phyloP scores from a whole-genome alignment of 2,113 vertebrate species.

The Vicugna pacos region DNA sequence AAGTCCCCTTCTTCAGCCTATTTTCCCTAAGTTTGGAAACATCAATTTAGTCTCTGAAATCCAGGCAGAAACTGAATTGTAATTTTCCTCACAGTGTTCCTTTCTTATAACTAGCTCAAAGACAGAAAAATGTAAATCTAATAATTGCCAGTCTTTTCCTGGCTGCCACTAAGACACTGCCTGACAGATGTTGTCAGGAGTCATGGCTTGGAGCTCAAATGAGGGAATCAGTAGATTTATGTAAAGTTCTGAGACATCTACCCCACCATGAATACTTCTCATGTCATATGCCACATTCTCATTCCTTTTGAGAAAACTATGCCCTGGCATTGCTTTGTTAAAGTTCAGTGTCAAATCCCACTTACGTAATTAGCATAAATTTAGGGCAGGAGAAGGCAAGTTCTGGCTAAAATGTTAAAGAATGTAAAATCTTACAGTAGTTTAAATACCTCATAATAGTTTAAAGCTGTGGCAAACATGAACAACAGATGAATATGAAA shows the following conservation, averaged over 20 bases:
- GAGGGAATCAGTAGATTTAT: neutral
- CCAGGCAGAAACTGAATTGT: neutral
- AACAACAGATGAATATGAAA: neutral
- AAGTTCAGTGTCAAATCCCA: neutral
- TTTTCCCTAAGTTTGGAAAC: neutral
- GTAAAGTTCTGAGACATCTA: neutral
- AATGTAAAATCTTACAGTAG: neutral
- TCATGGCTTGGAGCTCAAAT: neutral
- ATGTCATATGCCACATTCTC: neutral
- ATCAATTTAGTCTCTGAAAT: neutral
- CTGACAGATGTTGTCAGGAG: neutral
- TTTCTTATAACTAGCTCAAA: neutral
- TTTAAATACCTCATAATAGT: neutral
- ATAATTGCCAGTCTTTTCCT: neutral
- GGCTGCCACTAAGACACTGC: neutral
- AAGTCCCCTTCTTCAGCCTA: neutral
- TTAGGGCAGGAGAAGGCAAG: neutral
- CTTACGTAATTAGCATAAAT: neutral
- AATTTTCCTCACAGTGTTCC: neutral
- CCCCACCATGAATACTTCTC: neutral
- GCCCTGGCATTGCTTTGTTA: neutral
- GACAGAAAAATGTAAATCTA: conserved; percentile 20
- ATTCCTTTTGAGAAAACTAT: neutral
- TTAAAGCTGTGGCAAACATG: neutral
- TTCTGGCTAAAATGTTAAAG: neutral